Percentiles rank a stretch among this genome's conserved stretches.
Evolutionary conservation across 2,113 vertebrate genomes (phyloP).

Genomic region (Dascyllus trimaculatus): DNA sequence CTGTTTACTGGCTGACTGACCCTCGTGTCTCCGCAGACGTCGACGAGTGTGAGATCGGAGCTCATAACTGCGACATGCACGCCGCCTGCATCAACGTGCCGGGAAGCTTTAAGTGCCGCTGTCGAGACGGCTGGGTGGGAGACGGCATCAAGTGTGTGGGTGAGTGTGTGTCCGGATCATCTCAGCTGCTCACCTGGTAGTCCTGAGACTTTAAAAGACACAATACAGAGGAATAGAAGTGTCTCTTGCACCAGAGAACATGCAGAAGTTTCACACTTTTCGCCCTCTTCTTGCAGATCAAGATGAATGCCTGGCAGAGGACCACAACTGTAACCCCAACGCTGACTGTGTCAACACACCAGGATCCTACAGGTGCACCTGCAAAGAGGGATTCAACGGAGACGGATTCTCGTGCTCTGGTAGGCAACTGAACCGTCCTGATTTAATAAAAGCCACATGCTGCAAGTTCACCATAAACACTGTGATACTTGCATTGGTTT

Average conservation of each 20-base stretch:
- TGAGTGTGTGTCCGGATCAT: conserved; percentile 77
- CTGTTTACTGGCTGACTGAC: neutral
- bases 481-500: too few relatives aligned
- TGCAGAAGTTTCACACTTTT: neutral
- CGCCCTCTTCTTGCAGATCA: conserved; percentile 82
- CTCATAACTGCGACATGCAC: conserved; percentile 93
- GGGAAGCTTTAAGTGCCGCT: conserved; percentile 95
- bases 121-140: conserved; percentile 91
- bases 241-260: neutral
- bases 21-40: conserved; percentile 83
- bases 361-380: conserved; percentile 92
- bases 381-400: conserved; percentile 90
- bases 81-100: conserved; percentile 93
- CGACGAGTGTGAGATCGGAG: conserved; percentile 92
- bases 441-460: too few relatives aligned
- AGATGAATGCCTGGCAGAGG: conserved; percentile 90
- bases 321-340: conserved; percentile 90
- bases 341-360: conserved; percentile 92
- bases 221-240: neutral
- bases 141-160: conserved; percentile 92
- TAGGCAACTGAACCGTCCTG: conserved; percentile 47
- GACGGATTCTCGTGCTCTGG: conserved; percentile 93
- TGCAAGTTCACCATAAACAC: too few relatives aligned
- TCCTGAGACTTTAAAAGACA: neutral
- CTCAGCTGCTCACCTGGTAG: neutral